Evolutionary conservation across 1,140 invertebrate genomes (phyloP).

Genomic region (Hermatobates lingyangjiaoensis): DNA sequence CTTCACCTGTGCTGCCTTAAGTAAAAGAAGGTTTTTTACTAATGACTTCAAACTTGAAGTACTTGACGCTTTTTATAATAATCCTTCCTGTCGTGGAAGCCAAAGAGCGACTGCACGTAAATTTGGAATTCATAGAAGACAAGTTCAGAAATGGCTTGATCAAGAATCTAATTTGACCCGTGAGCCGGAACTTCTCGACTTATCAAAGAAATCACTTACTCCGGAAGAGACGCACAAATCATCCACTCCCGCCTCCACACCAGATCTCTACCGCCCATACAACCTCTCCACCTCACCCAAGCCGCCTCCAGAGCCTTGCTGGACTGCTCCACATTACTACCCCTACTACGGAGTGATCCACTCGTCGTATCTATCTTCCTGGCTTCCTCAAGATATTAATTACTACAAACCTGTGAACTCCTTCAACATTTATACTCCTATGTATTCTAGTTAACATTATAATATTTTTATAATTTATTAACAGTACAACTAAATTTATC

Average conservation of each 20-base stretch:
- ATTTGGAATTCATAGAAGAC: constrained; percentile 38
- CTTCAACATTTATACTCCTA: constrained; percentile 9
- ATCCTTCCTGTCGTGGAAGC: constrained; percentile 32
- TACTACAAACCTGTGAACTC: constrained; percentile 11
- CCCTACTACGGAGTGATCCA: constrained; percentile 3
- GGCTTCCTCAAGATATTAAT: constrained; percentile 7
- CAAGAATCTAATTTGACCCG: constrained; percentile 30
- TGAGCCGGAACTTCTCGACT: constrained; percentile 18
- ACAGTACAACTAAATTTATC: too few species aligned
- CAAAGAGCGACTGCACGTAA: constrained; percentile 39
- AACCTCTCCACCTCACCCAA: neutral
- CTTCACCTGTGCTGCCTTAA: constrained; percentile 19
- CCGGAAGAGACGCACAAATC: neutral
- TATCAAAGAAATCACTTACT: constrained; percentile 8
- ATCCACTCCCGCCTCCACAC: neutral
- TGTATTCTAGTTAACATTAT: neutral
- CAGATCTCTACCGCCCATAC: constrained; percentile 1
- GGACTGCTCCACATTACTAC: constrained; percentile 1
- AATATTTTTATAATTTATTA: too few species aligned
- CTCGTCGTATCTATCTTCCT: constrained; percentile 8
- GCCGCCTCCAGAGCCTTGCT: neutral
- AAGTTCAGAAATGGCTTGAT: constrained; percentile 41
- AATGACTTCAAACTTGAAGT: constrained; percentile 31
- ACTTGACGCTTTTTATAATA: constrained; percentile 30
- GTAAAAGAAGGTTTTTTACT: constrained; percentile 30